Evolutionary conservation across 2,113 vertebrate species (phyloP), one percentile per base, ranked within the genome.

Genomic region (Accipiter virgatus): DNA sequence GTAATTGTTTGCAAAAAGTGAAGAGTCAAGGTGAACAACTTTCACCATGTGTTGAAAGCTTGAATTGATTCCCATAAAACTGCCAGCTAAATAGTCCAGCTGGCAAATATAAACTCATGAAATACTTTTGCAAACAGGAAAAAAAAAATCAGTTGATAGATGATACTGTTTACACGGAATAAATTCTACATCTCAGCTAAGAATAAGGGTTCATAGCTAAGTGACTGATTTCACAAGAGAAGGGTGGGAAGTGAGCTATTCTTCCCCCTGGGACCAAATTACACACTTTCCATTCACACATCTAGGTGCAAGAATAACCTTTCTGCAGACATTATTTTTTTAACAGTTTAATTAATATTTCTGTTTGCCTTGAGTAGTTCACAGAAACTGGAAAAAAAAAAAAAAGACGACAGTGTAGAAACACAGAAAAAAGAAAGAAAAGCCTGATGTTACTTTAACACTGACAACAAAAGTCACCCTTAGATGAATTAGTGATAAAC

Each of bases 291-390:
- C 20, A 42, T 93, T 95, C 89, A 90, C 89, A 86, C 34, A 50
- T 66, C 42, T 55, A 83, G 50, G 47, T 94, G 79, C 62, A 95
- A 82, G 71, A 91, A 74, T 45, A 95, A 80, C 84, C 78, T 67
- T 92, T 91, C 73, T 89, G 45, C 50, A 66, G 45, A 70, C 55
- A 62, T 92, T 93, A 88, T 84, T 94, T 96, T 97, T 97, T 94
- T 48, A 95, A 81, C 25, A 80, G 71, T 87, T 77, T 90, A 96
- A 97, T 98, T 97, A 98, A 90, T 95, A 95, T 96, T 97, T 97
- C 94, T 71, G 26, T 96, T 88, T 88, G 70, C 50, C 48, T 82
- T 87, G 66, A 97, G 74, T 61, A 93, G 59, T 61, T 97, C 95
- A 96, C 73, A 93, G 91, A 96, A 97, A 96, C 67, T 45, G 22